Conservation (phyloP, 2,113 vertebrate genomes). For the Prionailurus bengalensis region DNA sequence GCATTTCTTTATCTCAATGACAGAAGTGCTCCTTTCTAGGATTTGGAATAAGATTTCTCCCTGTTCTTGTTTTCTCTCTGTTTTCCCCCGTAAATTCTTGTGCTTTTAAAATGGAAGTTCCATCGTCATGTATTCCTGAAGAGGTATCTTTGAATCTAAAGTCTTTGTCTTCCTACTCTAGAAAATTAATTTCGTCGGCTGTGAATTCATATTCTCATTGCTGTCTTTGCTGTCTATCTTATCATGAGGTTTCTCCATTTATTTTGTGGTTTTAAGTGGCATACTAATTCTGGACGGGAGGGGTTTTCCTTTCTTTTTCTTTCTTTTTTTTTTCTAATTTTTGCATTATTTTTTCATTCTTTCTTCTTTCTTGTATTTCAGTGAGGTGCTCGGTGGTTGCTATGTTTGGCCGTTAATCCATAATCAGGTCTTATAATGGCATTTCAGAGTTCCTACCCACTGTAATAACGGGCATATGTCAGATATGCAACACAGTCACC, state of each 20-base stretch:
- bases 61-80: neutral
- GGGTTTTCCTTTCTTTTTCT: neutral
- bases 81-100: neutral
- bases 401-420: neutral
- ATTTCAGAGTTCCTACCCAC: neutral
- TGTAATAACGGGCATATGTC: neutral
- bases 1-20: neutral
- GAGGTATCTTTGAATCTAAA: neutral
- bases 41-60: neutral
- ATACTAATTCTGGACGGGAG: neutral
- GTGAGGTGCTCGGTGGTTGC: neutral
- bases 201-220: neutral
- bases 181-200: neutral
- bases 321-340: neutral
- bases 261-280: neutral
- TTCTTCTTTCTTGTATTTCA: neutral
- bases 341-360: neutral
- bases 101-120: neutral
- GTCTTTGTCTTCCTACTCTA: neutral
- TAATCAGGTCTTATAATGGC: neutral
- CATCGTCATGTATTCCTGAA: neutral
- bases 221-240: neutral
- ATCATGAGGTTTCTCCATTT: neutral
- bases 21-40: neutral
- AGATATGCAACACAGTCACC: neutral